A percentile compares a stretch with the other conserved stretches of the same genome.
phyloP scores from a whole-genome alignment of 2,797 vertebrate species.

The Chelmon rostratus region DNA sequence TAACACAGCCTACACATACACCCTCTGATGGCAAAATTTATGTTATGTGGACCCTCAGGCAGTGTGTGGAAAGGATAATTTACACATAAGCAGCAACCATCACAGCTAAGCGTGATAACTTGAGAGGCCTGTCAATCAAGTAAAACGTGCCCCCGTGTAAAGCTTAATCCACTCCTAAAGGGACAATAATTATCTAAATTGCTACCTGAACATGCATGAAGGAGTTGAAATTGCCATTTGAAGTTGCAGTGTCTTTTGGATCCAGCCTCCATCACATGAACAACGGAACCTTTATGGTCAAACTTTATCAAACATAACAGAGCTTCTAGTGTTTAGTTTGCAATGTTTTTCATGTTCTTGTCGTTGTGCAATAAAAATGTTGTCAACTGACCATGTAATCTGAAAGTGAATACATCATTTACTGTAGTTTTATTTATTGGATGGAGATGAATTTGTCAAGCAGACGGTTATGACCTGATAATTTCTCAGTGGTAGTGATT shows the following conservation, averaged over 20 bases:
- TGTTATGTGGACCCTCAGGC: too few relatives aligned
- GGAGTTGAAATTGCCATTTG: not conserved
- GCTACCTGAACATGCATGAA: not conserved
- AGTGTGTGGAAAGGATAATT: too few relatives aligned
- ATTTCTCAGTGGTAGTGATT: not conserved
- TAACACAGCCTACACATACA: too few relatives aligned
- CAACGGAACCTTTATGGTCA: not conserved
- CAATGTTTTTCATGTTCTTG: not conserved
- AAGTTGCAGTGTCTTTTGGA: too few relatives aligned
- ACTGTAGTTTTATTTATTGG: not conserved
- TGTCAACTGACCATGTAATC: not conserved
- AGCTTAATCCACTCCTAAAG: conserved; percentile 19
- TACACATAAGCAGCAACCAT: conserved; percentile 6
- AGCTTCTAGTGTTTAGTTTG: not conserved
- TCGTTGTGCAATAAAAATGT: not conserved
- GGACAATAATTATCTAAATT: not conserved
- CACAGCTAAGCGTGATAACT: conserved; percentile 13
- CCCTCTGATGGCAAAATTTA: too few relatives aligned
- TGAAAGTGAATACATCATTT: not conserved
- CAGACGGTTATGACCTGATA: not conserved
- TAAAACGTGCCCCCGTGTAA: conserved; percentile 9
- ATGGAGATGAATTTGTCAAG: not conserved
- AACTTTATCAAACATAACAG: not conserved
- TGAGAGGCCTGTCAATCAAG: conserved; percentile 15
- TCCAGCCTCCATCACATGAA: too few relatives aligned